Percentiles rank a stretch among this genome's conserved stretches.
Evolutionary conservation across 1,140 invertebrate genomes (phyloP).

Genomic region (Microplitis demolitor): DNA sequence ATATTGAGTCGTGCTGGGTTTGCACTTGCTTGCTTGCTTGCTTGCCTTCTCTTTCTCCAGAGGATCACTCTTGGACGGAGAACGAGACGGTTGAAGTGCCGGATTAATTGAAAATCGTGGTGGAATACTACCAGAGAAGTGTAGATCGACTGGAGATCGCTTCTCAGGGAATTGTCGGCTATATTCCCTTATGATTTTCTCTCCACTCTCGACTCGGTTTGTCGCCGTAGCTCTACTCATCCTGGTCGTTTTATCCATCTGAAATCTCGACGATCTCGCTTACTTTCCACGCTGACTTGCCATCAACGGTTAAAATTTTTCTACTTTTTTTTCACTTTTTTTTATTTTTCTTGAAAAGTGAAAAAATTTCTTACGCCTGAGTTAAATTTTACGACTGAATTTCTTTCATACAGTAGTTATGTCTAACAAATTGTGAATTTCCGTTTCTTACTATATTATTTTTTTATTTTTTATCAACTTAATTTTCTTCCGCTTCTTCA

Average conservation of each 20-base stretch:
- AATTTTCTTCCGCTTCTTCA: not conserved
- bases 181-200: not conserved
- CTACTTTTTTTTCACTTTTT: too few species aligned
- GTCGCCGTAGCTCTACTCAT: not conserved
- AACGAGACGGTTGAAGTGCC: constrained; percentile 26
- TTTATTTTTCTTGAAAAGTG: not conserved
- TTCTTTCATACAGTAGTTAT: not conserved
- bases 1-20: constrained; percentile 21
- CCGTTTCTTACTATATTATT: not conserved
- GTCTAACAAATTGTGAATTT: not conserved
- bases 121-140: constrained; percentile 29
- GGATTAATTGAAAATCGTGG: constrained; percentile 49
- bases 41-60: not conserved
- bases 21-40: not conserved
- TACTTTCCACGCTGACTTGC: too few species aligned
- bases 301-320: too few species aligned
- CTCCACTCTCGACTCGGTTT: not conserved
- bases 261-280: not conserved
- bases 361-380: too few species aligned
- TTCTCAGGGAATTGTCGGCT: constrained; percentile 3
- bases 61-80: not conserved
- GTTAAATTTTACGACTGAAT: not conserved
- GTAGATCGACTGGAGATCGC: constrained; percentile 20
- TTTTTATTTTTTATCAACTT: not conserved
- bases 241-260: not conserved